A percentile compares a stretch with the other conserved stretches of the same genome.
These are phyloP conservation scores for Oncorhynchus masou DNA, from an alignment of 2,113 vertebrate genomes.

Conservation along the genomic window DNA sequence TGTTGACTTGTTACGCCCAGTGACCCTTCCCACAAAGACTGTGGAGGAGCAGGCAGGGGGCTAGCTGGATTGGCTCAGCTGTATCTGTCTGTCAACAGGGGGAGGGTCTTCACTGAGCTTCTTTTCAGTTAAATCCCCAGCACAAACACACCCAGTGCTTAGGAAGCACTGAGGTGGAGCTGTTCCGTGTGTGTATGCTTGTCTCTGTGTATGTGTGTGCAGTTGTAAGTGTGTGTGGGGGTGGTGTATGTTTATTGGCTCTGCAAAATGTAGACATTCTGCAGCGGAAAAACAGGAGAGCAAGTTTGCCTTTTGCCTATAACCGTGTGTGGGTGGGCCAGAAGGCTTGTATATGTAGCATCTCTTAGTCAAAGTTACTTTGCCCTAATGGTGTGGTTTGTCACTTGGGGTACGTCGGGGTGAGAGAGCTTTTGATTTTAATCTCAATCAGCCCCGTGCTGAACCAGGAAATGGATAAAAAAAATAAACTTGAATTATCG, in stretches of 20 bases:
- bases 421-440: background rate
- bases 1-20: background rate
- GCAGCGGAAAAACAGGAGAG: background rate
- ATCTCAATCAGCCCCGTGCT: background rate
- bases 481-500: slow-evolving; percentile 54
- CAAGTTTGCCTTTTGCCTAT: too few species aligned
- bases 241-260: background rate
- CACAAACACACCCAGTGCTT: slow-evolving; percentile 1
- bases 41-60: background rate
- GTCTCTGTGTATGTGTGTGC: background rate
- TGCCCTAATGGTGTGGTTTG: background rate
- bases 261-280: background rate
- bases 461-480: background rate
- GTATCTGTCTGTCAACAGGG: too few species aligned
- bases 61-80: too few species aligned
- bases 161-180: slow-evolving; percentile 12
- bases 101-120: background rate
- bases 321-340: background rate
- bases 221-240: background rate
- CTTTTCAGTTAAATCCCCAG: background rate
- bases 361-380: background rate
- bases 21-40: background rate
- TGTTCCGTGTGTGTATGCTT: slow-evolving; percentile 4
- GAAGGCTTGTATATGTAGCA: slow-evolving; percentile 25
- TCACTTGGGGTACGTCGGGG: background rate